Evolutionary conservation across 2,888 invertebrate species (phyloP), one percentile per base, ranked within the genome.

Genomic region (Margaritifera margaritifera): DNA sequence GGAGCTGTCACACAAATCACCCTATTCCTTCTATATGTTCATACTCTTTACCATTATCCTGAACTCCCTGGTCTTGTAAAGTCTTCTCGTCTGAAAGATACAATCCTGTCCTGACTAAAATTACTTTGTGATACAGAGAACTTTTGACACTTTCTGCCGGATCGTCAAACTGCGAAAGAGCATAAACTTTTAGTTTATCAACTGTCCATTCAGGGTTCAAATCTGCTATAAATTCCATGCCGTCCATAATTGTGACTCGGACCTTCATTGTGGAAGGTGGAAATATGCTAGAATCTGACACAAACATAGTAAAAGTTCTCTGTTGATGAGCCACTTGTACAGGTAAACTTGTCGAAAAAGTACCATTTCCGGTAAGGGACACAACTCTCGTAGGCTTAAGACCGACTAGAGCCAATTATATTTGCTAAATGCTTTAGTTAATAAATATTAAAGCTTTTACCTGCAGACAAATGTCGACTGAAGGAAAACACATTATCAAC

Each of bases 161-260:
- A 68, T 88, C 86, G 27, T 87, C 86, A 71, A 91, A 88, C 71
- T 90, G 87, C 51, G 87, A 83, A 59, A 90, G 77, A 18, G 89
- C 89, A 77, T 85, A 83, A 11, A 89, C 83, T 80, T 90, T 91
- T 50, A 91, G 70, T 71, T 86, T 87, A 63, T 90, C 90, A 5
- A 90, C 85, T 6, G 88, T 88, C 57, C 86, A 82, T 68, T 88
- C 90, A 19, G 86, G 84, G 19, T 71, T 72, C 19, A 89, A 80
- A 24, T 88, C 87, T 4, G 85, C 72, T 8, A 84, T 79, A 79
- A 86, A 86, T 25, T 85, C 84, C 15, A 79, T 80, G 22, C 90
- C 90, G 77, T 89, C 88, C 64, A 84, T 83, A 74, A 84, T 89
- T 6, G 88, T 84, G 51, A 90, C 83, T 74, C 86, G 81, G 61